A percentile compares a stretch with the other conserved stretches of the same genome.
Conservation (phyloP, 2,113 vertebrate species). For the Recurvirostra avosetta region DNA sequence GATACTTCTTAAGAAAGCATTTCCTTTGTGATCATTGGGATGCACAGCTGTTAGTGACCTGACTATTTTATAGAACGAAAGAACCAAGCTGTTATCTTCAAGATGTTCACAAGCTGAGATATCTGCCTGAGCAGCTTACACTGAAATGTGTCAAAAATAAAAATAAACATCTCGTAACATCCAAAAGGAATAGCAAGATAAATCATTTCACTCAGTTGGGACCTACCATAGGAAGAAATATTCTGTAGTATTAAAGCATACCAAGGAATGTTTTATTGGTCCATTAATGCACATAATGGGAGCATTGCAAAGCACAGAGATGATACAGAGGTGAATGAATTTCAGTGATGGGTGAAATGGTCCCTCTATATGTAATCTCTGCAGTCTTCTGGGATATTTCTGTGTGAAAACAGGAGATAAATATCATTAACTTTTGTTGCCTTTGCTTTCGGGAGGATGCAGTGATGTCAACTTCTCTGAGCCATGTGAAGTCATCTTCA, state of each 20-base stretch:
- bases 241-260: not conserved
- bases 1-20: not conserved
- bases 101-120: not conserved
- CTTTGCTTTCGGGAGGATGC: not conserved
- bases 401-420: not conserved
- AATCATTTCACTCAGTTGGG: not conserved
- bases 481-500: not conserved
- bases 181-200: not conserved
- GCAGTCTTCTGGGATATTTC: not conserved
- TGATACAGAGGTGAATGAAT: constrained; percentile 16
- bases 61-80: not conserved
- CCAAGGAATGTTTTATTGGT: not conserved
- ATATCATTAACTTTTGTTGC: not conserved
- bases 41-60: not conserved
- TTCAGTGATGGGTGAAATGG: not conserved
- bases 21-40: not conserved
- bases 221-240: not conserved
- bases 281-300: not conserved
- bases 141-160: not conserved
- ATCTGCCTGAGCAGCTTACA: not conserved
- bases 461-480: not conserved
- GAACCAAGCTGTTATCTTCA: not conserved
- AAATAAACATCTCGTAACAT: not conserved
- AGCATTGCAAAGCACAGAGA: not conserved
- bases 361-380: not conserved